phyloP scores from a whole-genome alignment of 1,140 invertebrate species.

The Neodiprion pinetum region DNA sequence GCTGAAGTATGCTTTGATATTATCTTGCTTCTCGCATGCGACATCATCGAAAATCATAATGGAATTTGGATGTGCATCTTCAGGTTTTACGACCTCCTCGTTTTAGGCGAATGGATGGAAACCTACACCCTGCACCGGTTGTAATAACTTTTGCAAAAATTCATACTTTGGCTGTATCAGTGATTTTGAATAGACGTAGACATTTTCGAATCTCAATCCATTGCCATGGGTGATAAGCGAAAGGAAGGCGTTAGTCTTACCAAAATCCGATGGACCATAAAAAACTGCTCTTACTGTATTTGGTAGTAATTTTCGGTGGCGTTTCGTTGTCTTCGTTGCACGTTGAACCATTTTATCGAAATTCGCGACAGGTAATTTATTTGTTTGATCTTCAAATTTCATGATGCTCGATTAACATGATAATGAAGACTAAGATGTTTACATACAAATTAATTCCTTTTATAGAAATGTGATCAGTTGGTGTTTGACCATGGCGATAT shows the following conservation, averaged over 20 bases:
- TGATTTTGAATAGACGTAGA: constrained; percentile 25
- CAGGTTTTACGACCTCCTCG: no score
- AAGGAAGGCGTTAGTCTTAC: constrained; percentile 28
- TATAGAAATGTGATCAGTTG: background rate
- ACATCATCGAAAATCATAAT: no score
- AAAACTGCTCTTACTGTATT: background rate
- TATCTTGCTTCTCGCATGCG: no score
- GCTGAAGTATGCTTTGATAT: no score
- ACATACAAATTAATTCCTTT: constrained; percentile 9
- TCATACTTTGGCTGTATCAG: constrained; percentile 9
- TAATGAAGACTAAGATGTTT: background rate
- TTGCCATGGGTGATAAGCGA: background rate
- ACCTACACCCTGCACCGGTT: constrained; percentile 12
- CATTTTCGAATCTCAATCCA: constrained; percentile 18
- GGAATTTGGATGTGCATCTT: no score
- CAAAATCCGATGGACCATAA: constrained; percentile 31
- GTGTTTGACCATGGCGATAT: background rate
- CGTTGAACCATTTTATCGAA: constrained; percentile 17
- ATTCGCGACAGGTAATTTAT: constrained; percentile 27
- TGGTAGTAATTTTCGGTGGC: constrained; percentile 39
- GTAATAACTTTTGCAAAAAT: constrained; percentile 10
- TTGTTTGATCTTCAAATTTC: constrained; percentile 29
- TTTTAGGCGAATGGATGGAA: background rate
- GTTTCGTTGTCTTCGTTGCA: constrained; percentile 13
- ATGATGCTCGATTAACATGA: constrained; percentile 11